Percentiles rank a stretch among this genome's conserved stretches.
phyloP scores from a whole-genome alignment of 2,888 invertebrate species.

The Neoascia interrupta region DNA sequence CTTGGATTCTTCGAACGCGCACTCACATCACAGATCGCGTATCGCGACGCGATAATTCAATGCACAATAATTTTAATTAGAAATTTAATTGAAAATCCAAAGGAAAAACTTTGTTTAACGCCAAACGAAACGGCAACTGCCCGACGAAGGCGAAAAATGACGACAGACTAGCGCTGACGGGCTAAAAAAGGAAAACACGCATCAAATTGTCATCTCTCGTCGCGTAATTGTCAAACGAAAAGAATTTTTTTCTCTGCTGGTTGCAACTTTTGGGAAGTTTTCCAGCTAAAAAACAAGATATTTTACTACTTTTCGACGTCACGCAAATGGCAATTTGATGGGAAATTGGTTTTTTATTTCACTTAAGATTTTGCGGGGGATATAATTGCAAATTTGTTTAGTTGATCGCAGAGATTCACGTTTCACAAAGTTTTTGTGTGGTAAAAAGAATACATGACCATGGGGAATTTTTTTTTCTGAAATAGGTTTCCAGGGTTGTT shows the following conservation, averaged over 20 bases:
- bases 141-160: slow-evolving; percentile 63
- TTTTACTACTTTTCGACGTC: slow-evolving; percentile 7
- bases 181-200: slow-evolving; percentile 67
- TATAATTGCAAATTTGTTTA: slow-evolving; percentile 44
- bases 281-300: slow-evolving; percentile 1
- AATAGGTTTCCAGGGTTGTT: slow-evolving; percentile 35
- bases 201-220: slow-evolving; percentile 68
- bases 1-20: slow-evolving; percentile 36
- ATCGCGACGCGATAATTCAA: slow-evolving; percentile 31
- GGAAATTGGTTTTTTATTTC: slow-evolving; percentile 27
- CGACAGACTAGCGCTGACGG: slow-evolving; percentile 62
- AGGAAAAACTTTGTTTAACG: slow-evolving; percentile 8
- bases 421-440: slow-evolving; percentile 52
- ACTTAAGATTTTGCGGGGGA: slow-evolving; percentile 22
- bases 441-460: slow-evolving; percentile 41
- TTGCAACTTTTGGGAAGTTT: slow-evolving; percentile 14
- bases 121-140: slow-evolving; percentile 7
- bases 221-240: slow-evolving; percentile 61
- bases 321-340: neutral
- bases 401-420: slow-evolving; percentile 51
- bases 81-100: slow-evolving; percentile 29
- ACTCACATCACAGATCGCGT: slow-evolving; percentile 36
- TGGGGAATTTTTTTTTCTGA: slow-evolving; percentile 48
- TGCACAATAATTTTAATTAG: slow-evolving; percentile 25
- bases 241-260: slow-evolving; percentile 15